Evolutionary conservation across 2,797 vertebrate genomes (phyloP).

Genomic region (Notolabrus celidotus): DNA sequence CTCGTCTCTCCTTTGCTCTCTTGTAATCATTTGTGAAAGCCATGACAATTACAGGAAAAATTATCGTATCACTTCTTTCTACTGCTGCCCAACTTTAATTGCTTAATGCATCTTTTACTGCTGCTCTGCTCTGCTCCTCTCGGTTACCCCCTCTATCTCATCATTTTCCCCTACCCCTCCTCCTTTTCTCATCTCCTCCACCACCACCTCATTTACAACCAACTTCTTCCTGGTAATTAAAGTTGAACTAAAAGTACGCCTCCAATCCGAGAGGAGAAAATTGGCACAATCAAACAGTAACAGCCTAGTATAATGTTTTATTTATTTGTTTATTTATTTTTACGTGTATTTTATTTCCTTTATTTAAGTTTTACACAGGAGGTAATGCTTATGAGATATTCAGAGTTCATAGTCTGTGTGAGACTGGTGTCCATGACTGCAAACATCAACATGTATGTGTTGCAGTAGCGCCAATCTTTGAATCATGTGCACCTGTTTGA

Average conservation of each 20-base stretch:
- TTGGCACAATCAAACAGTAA: conserved; percentile 55
- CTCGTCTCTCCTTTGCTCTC: conserved; percentile 79
- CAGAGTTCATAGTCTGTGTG: background rate
- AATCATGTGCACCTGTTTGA: background rate
- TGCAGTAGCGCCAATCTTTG: background rate
- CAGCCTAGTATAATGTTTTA: conserved; percentile 8
- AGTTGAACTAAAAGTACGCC: conserved; percentile 58
- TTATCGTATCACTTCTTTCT: conserved; percentile 85
- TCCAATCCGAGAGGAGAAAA: conserved; percentile 40
- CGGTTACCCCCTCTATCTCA: conserved; percentile 45
- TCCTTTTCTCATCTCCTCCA: conserved; percentile 61
- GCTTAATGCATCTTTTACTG: conserved; percentile 87
- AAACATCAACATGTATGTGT: background rate
- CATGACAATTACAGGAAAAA: conserved; percentile 90
- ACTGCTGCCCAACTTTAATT: conserved; percentile 89
- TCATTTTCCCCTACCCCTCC: conserved; percentile 42
- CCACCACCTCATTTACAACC: conserved; percentile 63
- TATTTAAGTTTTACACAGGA: conserved; percentile 26
- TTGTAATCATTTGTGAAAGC: conserved; percentile 89
- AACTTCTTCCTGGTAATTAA: conserved; percentile 77
- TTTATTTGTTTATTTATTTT: too few species aligned
- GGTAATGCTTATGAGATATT: conserved; percentile 16
- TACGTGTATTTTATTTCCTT: too few species aligned
- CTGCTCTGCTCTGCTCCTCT: conserved; percentile 43
- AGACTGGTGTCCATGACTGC: background rate